A percentile compares a stretch with the other conserved stretches of the same genome.
These are phyloP conservation scores for Leucophenga varia DNA, from an alignment of 1,140 invertebrate species.

Conservation along the genomic window DNA sequence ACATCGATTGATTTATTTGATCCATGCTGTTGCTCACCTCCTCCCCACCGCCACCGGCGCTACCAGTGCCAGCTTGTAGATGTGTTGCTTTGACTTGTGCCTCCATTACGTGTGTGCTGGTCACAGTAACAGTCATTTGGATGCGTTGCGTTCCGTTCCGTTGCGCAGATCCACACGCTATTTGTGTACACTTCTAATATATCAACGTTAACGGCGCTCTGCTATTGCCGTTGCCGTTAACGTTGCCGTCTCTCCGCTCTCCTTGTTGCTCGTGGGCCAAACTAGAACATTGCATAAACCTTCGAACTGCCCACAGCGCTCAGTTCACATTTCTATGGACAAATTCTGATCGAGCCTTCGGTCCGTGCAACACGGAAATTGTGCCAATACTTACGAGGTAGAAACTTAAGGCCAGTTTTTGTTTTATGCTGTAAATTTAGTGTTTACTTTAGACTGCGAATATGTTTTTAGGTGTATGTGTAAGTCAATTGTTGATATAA, in stretches of 20 bases:
- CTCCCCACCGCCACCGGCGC: no score
- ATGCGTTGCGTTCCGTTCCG: no score
- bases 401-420: constrained; percentile 1
- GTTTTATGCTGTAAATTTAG: constrained; percentile 19
- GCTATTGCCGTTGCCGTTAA: constrained; percentile 8
- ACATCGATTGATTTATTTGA: neutral
- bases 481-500: constrained; percentile 27
- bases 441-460: constrained; percentile 26
- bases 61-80: no score
- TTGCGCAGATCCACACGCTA: no score
- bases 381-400: constrained; percentile 12
- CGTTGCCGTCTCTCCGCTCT: no score
- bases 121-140: constrained; percentile 17
- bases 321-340: constrained; percentile 30
- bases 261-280: constrained; percentile 25
- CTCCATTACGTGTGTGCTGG: constrained; percentile 16
- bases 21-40: neutral
- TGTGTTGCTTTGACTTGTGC: constrained; percentile 11
- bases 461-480: constrained; percentile 21
- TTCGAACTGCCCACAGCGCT: constrained; percentile 25
- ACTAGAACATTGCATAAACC: constrained; percentile 52
- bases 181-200: no score
- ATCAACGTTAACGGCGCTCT: no score
- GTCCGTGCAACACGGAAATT: constrained; percentile 4
- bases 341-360: constrained; percentile 5